Evolutionary conservation across 2,113 vertebrate genomes (phyloP).

Genomic region (Myrmecobius fasciatus): DNA sequence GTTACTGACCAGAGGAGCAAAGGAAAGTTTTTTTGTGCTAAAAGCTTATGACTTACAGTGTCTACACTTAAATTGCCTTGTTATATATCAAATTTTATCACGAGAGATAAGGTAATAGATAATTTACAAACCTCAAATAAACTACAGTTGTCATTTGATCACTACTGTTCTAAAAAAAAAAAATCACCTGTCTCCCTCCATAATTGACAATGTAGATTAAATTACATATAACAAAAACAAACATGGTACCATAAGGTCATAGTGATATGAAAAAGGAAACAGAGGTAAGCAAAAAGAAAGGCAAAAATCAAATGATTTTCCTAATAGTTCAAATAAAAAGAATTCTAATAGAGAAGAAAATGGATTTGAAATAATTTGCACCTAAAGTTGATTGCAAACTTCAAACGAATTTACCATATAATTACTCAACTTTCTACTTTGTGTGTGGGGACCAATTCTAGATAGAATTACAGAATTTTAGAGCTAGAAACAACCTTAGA

Average conservation of each 20-base stretch:
- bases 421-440: neutral
- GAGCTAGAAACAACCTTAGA: neutral
- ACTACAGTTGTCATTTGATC: neutral
- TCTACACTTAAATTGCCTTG: neutral
- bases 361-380: neutral
- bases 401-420: neutral
- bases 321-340: neutral
- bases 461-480: neutral
- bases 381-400: neutral
- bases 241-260: neutral
- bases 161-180: neutral
- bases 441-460: neutral
- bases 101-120: neutral
- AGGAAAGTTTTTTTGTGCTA: neutral
- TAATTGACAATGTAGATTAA: neutral
- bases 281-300: neutral
- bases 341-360: neutral
- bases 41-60: neutral
- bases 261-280: neutral
- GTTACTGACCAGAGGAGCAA: neutral
- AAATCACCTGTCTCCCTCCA: neutral
- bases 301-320: neutral
- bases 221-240: neutral
- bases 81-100: slow-evolving; percentile 15
- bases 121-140: slow-evolving; percentile 31